Evolutionary conservation across 2,888 invertebrate genomes (phyloP).

Genomic region (Axea sp.): DNA sequence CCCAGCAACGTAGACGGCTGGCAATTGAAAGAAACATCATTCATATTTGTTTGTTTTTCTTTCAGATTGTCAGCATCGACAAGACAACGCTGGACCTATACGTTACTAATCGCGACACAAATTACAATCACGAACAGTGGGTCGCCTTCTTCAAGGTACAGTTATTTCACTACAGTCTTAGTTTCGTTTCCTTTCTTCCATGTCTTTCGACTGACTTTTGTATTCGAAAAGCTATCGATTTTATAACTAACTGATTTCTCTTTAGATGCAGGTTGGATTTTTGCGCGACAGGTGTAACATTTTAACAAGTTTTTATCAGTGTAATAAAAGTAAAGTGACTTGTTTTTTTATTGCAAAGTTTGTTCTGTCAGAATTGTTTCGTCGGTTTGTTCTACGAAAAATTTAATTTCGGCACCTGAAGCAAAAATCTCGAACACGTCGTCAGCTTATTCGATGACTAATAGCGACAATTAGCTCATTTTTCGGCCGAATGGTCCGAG

Average conservation of each 20-base stretch:
- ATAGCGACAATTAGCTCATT: conserved; percentile 65
- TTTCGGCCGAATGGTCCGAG: conserved; percentile 36
- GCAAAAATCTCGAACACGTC: conserved; percentile 9
- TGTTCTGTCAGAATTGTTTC: no score
- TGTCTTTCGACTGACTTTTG: conserved; percentile 12
- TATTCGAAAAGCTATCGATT: conserved; percentile 15
- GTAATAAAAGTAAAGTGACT: no score
- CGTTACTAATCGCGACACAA: conserved; percentile 81
- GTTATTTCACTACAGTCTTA: conserved; percentile 46
- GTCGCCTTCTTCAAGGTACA: conserved; percentile 87
- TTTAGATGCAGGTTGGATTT: no score
- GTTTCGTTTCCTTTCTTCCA: conserved; percentile 24
- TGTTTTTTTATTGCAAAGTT: no score
- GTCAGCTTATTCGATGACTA: conserved; percentile 42
- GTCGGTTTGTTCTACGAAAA: conserved; percentile 19
- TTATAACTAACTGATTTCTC: no score
- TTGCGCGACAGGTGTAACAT: no score
- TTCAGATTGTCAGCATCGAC: conserved; percentile 81
- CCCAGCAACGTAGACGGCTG: conserved; percentile 25
- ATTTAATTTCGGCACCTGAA: conserved; percentile 10
- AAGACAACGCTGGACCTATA: conserved; percentile 80
- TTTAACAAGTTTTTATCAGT: no score
- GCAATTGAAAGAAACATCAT: conserved; percentile 54
- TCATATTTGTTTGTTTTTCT: conserved; percentile 61
- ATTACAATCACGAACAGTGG: conserved; percentile 87